These are phyloP conservation scores for Struthidea cinerea DNA, from an alignment of 2,113 vertebrate species.

Conservation along the genomic window DNA sequence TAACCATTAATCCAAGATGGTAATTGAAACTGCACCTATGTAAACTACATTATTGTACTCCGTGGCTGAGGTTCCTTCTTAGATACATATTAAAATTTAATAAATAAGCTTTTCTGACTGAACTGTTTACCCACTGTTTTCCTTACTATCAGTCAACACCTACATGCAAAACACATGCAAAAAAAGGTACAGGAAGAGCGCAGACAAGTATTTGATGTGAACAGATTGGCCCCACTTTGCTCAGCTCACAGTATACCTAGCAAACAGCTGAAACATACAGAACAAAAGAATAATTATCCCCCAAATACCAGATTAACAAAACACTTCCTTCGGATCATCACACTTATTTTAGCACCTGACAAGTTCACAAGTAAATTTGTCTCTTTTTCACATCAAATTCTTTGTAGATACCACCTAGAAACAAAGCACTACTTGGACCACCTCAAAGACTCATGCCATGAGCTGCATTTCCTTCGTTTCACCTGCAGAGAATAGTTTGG, in stretches of 20 bases:
- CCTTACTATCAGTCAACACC: conserved; percentile 26
- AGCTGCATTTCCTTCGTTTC: neutral
- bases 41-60: neutral
- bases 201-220: conserved; percentile 40
- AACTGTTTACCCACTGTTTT: conserved; percentile 11
- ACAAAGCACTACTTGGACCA: neutral
- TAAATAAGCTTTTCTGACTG: neutral
- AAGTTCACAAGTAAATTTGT: neutral
- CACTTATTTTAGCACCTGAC: neutral
- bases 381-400: neutral
- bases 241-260: conserved; percentile 10
- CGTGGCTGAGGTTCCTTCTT: neutral
- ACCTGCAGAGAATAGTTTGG: neutral
- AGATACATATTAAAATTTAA: conserved; percentile 1
- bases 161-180: neutral
- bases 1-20: neutral
- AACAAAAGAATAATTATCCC: conserved; percentile 2
- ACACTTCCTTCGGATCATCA: neutral
- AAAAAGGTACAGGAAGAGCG: neutral
- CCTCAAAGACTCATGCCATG: neutral
- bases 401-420: neutral
- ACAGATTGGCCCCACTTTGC: neutral
- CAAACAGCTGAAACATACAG: neutral
- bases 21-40: neutral
- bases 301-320: neutral